Percentiles rank a stretch among this genome's conserved stretches.
These are phyloP conservation scores for Pseudoips prasinana DNA, from an alignment of 2,888 invertebrate genomes.

Conservation along the genomic window DNA sequence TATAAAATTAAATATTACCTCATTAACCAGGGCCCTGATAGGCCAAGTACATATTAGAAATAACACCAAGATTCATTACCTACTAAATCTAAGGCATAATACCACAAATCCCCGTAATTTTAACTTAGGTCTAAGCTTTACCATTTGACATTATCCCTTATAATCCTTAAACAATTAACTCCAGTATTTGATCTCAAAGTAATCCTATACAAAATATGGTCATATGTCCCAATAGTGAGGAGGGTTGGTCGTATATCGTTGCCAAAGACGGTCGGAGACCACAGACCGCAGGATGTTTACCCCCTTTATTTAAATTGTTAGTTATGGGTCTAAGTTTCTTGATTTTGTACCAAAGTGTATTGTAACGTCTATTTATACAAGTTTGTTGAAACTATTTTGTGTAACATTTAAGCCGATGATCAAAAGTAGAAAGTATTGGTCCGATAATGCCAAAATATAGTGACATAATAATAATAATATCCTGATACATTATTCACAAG, in stretches of 20 bases:
- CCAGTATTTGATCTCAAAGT: slow-evolving; percentile 33
- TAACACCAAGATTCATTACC: too few relatives aligned
- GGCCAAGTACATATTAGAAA: too few relatives aligned
- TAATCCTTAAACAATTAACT: slow-evolving; percentile 37
- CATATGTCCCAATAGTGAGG: slow-evolving; percentile 31
- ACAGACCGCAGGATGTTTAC: slow-evolving; percentile 17
- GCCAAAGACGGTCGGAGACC: slow-evolving; percentile 32
- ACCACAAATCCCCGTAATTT: slow-evolving; percentile 14
- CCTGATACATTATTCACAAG: too few relatives aligned
- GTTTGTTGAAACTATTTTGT: too few relatives aligned
- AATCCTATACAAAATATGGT: slow-evolving; percentile 38
- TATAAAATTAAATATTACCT: too few relatives aligned
- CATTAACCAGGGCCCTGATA: too few relatives aligned
- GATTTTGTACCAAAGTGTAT: slow-evolving; percentile 5
- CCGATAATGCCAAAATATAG: too few relatives aligned
- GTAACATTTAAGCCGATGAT: too few relatives aligned
- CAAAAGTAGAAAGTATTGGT: too few relatives aligned
- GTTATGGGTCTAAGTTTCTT: slow-evolving; percentile 12
- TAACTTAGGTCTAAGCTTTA: slow-evolving; percentile 24
- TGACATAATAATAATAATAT: too few relatives aligned
- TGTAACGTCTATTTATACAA: too few relatives aligned
- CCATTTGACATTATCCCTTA: slow-evolving; percentile 23
- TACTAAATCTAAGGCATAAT: slow-evolving; percentile 1
- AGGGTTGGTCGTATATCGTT: slow-evolving; percentile 35
- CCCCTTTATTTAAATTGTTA: slow-evolving; percentile 32